Conservation (phyloP, 2,888 invertebrate genomes). For the Pandemis corylana region DNA sequence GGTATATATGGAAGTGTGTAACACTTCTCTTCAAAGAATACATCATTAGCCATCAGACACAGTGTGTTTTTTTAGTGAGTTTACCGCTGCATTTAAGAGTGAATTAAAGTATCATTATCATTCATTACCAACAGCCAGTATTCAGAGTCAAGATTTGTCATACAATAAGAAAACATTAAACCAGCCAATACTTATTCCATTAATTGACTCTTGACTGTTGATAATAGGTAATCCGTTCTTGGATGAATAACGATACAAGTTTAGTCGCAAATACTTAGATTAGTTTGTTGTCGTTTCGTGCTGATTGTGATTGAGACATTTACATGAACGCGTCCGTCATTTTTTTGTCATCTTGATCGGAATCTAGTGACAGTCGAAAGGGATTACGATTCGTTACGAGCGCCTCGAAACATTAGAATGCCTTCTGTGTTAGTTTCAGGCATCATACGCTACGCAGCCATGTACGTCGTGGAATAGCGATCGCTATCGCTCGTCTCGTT, state of each 20-base stretch:
- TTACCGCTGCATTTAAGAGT: background rate
- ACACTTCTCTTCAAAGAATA: background rate
- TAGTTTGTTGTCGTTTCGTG: too few relatives aligned
- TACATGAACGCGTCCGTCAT: too few relatives aligned
- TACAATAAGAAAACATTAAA: background rate
- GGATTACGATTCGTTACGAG: too few relatives aligned
- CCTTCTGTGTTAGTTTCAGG: background rate
- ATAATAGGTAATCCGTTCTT: too few relatives aligned
- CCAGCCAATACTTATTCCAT: background rate
- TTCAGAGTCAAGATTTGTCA: background rate
- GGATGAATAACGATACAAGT: too few relatives aligned
- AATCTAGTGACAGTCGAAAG: too few relatives aligned
- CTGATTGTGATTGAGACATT: too few relatives aligned
- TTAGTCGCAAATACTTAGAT: too few relatives aligned
- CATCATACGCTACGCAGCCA: background rate
- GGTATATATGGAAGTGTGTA: too few relatives aligned
- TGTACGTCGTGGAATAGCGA: constrained; percentile 5
- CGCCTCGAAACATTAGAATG: too few relatives aligned
- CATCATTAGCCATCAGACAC: background rate
- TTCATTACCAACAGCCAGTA: background rate
- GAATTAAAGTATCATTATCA: background rate
- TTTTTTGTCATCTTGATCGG: too few relatives aligned
- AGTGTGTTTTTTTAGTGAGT: background rate
- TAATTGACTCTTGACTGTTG: background rate
- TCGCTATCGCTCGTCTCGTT: constrained; percentile 16